Conservation (phyloP, 2,113 vertebrate genomes). For the Antechinus flavipes region DNA sequence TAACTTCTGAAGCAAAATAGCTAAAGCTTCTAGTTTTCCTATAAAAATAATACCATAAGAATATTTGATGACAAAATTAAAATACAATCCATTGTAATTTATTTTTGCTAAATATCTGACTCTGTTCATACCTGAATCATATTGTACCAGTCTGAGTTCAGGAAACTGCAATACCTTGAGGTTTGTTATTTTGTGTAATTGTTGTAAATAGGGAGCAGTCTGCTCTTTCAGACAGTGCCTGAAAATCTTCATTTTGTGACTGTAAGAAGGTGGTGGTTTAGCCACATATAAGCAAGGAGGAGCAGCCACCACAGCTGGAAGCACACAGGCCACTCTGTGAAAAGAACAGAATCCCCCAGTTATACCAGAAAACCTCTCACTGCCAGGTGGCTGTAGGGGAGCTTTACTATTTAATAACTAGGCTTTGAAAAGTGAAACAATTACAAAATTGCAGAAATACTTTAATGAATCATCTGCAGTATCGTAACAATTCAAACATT, state of each 20-base stretch:
- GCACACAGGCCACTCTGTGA: constrained; percentile 89
- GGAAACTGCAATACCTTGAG: constrained; percentile 86
- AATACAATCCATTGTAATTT: neutral
- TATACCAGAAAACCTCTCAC: neutral
- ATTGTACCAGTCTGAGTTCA: constrained; percentile 93
- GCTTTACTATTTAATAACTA: neutral
- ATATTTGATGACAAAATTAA: neutral
- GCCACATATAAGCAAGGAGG: constrained; percentile 89
- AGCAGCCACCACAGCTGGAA: constrained; percentile 91
- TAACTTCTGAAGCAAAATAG: constrained; percentile 92
- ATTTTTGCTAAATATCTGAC: neutral
- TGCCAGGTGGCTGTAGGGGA: neutral
- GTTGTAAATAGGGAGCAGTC: constrained; percentile 82
- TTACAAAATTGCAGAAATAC: no score
- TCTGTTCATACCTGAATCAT: constrained; percentile 92
- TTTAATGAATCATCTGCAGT: neutral
- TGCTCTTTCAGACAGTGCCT: constrained; percentile 84
- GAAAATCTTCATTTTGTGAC: constrained; percentile 86
- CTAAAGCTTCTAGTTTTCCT: constrained; percentile 98
- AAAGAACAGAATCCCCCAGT: constrained; percentile 18
- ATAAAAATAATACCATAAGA: neutral
- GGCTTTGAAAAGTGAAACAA: neutral
- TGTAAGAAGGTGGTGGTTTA: constrained; percentile 89
- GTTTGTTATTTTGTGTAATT: constrained; percentile 84
- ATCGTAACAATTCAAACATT: neutral